Evolutionary conservation across 1,140 invertebrate genomes (phyloP), one percentile per base, ranked within the genome.

Genomic region (Solen grandis): DNA sequence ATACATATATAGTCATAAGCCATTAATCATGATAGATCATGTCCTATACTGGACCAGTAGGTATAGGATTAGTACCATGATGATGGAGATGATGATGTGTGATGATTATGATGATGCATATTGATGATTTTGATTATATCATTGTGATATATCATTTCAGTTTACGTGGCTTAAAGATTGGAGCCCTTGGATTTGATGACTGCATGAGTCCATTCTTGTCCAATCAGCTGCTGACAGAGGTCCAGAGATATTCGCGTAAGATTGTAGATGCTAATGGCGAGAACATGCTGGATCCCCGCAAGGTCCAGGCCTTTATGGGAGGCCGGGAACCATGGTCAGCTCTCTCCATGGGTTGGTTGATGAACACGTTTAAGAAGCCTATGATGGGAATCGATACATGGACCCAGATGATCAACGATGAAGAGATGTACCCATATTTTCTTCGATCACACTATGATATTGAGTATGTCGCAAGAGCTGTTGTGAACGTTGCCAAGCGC

Each of bases 401-500:
- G 4, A 70, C 80, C 0, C n/a, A 62, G 5, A 25, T 68, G 13
- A 60, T 87, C 2, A 52, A 74, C 31, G 70, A 84, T 69, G 95
- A 95, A 88, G 94, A 93, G 79, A 93, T 95, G 84, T 97, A 95
- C 91, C 94, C 94, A 52, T 96, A 95, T 82, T 97, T 96, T 92
- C 90, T 96, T 73, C 93, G 96, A 13, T 95, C 96, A 0, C 95
- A 96, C 19, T 96, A 96, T n/a, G 95, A 95, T 0, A 95, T 96
- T 91, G 94, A 94, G 83, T 95, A 95, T 90, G 95, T 96, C 91
- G 95, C 96, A 1, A 94, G 94, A 85, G 94, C 95, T 33, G 94
- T 97, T 46, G 81, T 90, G n/a, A 52, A 85, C n/a, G 70, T 90
- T 22, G 60, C 89, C 19, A 90, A 90, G 76, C 66, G 84, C 13